Percentiles rank a stretch among this genome's conserved stretches.
These are phyloP conservation scores for Unio pictorum DNA, from an alignment of 2,888 invertebrate genomes.

Conservation along the genomic window DNA sequence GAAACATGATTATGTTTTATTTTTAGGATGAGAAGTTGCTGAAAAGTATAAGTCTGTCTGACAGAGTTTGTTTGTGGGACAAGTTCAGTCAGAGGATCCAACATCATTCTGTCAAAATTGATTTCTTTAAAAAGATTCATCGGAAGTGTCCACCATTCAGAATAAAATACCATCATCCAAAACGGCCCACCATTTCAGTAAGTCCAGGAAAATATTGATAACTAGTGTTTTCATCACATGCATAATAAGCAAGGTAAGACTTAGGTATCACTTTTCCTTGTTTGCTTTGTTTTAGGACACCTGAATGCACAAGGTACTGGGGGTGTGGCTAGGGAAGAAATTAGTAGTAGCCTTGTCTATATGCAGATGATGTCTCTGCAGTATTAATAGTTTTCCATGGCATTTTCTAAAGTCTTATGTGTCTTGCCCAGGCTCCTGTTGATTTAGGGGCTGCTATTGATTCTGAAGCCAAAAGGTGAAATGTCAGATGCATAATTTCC, in stretches of 20 bases:
- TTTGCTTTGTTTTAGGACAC: no score
- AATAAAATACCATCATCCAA: slow-evolving; percentile 71
- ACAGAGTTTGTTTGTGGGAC: slow-evolving; percentile 91
- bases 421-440: no score
- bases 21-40: slow-evolving; percentile 85
- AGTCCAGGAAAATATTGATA: slow-evolving; percentile 8
- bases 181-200: slow-evolving; percentile 51
- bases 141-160: slow-evolving; percentile 84
- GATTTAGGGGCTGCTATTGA: no score
- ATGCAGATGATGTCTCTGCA: no score
- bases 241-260: background rate
- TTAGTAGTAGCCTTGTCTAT: no score
- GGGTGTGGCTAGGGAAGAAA: no score
- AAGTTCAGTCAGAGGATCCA: slow-evolving; percentile 81
- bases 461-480: no score
- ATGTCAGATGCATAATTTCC: no score
- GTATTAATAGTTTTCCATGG: no score
- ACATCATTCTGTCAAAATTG: slow-evolving; percentile 88
- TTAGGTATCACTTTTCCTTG: no score
- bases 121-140: slow-evolving; percentile 87
- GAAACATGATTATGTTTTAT: background rate
- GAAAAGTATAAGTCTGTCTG: slow-evolving; percentile 86
- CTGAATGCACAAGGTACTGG: no score
- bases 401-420: no score
- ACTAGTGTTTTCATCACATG: background rate